Evolutionary conservation across 2,113 vertebrate genomes (phyloP).

Genomic region (Sclerurus mexicanus): DNA sequence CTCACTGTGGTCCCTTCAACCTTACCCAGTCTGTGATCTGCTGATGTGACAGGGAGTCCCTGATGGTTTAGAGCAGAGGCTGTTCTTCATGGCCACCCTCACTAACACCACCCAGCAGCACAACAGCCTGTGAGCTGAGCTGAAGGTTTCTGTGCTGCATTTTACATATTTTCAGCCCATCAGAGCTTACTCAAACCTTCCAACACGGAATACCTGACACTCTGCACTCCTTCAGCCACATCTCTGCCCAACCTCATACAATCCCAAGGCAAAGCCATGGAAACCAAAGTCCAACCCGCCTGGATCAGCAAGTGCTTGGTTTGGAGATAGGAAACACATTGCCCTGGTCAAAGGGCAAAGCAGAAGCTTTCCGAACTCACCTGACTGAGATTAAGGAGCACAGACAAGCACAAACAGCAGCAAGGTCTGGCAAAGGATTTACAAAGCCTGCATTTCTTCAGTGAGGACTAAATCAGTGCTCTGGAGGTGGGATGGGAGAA

Average conservation of each 20-base stretch:
- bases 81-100: rapidly evolving
- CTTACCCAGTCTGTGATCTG: not conserved
- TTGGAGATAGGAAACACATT: not conserved
- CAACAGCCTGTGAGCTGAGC: not conserved
- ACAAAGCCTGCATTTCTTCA: not conserved
- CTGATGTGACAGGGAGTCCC: too few species aligned
- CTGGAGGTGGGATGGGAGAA: not conserved
- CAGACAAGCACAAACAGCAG: not conserved
- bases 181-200: not conserved
- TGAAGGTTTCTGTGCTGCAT: not conserved
- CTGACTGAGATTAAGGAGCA: not conserved
- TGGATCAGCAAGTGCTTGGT: not conserved
- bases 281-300: not conserved
- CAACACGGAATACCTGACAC: not conserved
- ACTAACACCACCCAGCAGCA: not conserved
- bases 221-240: not conserved
- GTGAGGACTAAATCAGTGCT: not conserved
- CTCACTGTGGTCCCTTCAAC: not conserved
- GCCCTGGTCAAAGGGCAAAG: not conserved
- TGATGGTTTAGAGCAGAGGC: not conserved
- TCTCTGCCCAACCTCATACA: not conserved
- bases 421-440: not conserved
- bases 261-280: not conserved
- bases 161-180: not conserved
- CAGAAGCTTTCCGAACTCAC: not conserved